These are phyloP conservation scores for Pristis pectinata DNA, from an alignment of 2,797 vertebrate genomes.

Conservation along the genomic window DNA sequence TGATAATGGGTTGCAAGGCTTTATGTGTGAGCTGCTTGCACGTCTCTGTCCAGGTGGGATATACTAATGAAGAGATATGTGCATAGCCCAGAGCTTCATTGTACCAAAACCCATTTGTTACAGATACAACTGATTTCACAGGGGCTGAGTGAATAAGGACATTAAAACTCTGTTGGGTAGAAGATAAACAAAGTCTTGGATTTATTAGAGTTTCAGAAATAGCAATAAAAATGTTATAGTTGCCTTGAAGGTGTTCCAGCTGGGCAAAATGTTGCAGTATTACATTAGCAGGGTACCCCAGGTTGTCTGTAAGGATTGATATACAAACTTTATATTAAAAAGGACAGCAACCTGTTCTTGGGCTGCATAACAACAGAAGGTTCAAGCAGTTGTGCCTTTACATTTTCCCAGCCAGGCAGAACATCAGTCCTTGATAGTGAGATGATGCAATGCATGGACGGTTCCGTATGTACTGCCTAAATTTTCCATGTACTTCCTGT, in stretches of 20 bases:
- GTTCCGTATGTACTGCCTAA: neutral
- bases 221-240: neutral
- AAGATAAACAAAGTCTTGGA: neutral
- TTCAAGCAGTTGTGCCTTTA: neutral
- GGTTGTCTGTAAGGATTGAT: neutral
- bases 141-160: neutral
- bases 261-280: slow-evolving; percentile 8
- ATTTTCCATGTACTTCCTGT: neutral
- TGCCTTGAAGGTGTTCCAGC: neutral
- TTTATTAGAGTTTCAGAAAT: slow-evolving; percentile 8
- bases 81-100: neutral
- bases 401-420: neutral
- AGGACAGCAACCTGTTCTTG: neutral
- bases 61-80: neutral
- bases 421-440: neutral
- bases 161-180: slow-evolving; percentile 30
- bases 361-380: neutral
- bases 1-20: neutral
- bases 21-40: neutral
- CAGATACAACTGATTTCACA: slow-evolving; percentile 14
- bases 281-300: neutral
- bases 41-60: neutral
- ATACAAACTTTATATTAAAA: neutral
- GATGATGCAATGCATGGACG: neutral
- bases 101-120: neutral